Conservation (phyloP, 2,888 invertebrate genomes). For the Myopa testacea region DNA sequence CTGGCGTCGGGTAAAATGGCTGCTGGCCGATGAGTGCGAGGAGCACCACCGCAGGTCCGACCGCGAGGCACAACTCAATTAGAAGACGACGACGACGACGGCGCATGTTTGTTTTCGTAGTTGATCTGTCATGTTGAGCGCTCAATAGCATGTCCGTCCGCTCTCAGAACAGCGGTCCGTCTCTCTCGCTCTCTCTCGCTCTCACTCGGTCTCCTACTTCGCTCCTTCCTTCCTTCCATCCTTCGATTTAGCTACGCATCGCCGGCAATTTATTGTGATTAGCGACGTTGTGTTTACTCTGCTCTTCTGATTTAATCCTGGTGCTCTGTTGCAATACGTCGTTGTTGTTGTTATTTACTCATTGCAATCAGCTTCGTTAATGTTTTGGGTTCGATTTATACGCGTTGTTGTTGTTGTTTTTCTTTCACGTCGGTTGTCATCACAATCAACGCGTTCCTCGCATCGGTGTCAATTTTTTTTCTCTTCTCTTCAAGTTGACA, state of each 20-base stretch:
- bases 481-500: conserved; percentile 33
- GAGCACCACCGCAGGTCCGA: neutral
- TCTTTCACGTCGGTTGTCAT: conserved; percentile 2
- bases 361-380: neutral
- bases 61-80: conserved; percentile 41
- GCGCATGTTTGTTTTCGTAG: conserved; percentile 53
- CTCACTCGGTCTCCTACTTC: conserved; percentile 9
- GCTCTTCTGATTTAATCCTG: conserved; percentile 39
- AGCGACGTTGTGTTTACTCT: conserved; percentile 11
- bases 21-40: conserved; percentile 40
- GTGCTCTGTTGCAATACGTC: conserved; percentile 34
- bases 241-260: conserved; percentile 19
- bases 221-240: neutral
- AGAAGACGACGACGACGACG: conserved; percentile 19
- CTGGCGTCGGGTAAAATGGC: conserved; percentile 53
- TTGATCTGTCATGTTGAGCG: conserved; percentile 53
- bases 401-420: neutral
- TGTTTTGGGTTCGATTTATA: conserved; percentile 1
- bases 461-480: neutral
- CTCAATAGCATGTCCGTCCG: neutral
- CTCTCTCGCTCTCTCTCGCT: conserved; percentile 41
- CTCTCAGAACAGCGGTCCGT: conserved; percentile 31
- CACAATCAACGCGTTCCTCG: neutral
- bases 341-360: conserved; percentile 24
- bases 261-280: conserved; percentile 14